Evolutionary conservation across 2,888 invertebrate genomes (phyloP), one percentile per base, ranked within the genome.

Genomic region (Stenolophus ochropezus): DNA sequence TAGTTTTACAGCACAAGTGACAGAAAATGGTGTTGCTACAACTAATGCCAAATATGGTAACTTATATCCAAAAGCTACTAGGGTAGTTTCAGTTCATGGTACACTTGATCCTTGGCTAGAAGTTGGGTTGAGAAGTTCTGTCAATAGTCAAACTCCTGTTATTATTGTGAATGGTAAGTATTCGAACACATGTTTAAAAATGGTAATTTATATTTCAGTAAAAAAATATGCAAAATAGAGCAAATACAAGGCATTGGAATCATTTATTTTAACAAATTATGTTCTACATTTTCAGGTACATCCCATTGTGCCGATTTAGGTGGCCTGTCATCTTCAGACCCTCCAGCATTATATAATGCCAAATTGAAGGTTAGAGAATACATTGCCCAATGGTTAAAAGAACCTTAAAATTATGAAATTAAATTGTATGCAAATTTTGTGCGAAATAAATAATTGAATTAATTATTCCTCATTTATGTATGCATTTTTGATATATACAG

Each of bases 1-100:
- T 33, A 80, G 80, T 8, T 80, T 73, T 42, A 73, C 80, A 1
- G 16, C 65, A 23, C 16, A 20, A 23, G 20, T 75, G 8, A 61
- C 58, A 16, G 23, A 8, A 8, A 75, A 61, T 8, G 81, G 81
- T 42, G 81, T 75, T 21, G 81, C 42, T 14, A 18, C 23, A 1
- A 89, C 91, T 0, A 93, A 93, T 85, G 84, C 88, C 27, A 85
- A 91, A 81, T 93, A 91, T 83, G 91, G 91, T 25, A 91, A 90
- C 47, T 83, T 87, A 65, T 85, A 86, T 11, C 91, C 91, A 2
- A 91, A 91, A 83, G 89, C 92, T 0, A 90, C 88, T 0, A 89
- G 91, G 21, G 92, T 93, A 0, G 90, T 93, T 14, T 93, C 92
- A 85, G 89, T 91, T 0, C 92, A 93, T 84, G 93, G 93, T 2